Conservation (phyloP, 2,113 vertebrate species). For the Mastomys natalensis region DNA sequence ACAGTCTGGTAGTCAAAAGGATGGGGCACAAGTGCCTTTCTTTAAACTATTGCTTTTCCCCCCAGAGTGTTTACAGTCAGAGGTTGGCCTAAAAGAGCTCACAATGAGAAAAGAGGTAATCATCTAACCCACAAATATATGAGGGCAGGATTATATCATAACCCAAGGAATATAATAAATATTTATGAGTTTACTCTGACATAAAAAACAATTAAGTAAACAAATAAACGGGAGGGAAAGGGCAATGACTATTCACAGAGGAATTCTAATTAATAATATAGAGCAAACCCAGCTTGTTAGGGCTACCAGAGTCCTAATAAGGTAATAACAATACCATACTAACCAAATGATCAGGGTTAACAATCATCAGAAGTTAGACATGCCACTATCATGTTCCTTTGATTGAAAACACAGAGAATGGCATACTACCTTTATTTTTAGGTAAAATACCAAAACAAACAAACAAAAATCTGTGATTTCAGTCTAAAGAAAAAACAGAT, state of each 20-base stretch:
- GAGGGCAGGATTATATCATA: neutral
- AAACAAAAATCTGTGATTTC: constrained; percentile 6
- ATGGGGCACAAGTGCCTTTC: neutral
- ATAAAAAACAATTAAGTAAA: neutral
- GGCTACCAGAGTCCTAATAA: neutral
- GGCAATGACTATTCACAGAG: neutral
- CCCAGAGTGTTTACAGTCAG: neutral
- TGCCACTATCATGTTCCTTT: neutral
- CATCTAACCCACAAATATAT: constrained; percentile 25
- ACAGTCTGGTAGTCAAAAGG: neutral
- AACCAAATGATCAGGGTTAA: constrained; percentile 15
- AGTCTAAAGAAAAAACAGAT: neutral
- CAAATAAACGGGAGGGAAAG: neutral
- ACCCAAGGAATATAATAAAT: constrained; percentile 42
- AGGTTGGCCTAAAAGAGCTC: neutral
- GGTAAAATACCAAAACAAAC: neutral
- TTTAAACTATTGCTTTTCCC: neutral
- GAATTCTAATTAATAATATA: constrained; percentile 11
- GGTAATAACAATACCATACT: neutral
- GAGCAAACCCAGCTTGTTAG: neutral
- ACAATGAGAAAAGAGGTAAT: neutral
- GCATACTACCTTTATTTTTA: neutral
- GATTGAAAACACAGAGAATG: neutral
- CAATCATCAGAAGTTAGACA: neutral
- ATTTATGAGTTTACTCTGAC: neutral